A percentile compares a stretch with the other conserved stretches of the same genome.
These are phyloP conservation scores for Venustaconcha ellipsiformis DNA, from an alignment of 1,140 invertebrate species.

Conservation along the genomic window DNA sequence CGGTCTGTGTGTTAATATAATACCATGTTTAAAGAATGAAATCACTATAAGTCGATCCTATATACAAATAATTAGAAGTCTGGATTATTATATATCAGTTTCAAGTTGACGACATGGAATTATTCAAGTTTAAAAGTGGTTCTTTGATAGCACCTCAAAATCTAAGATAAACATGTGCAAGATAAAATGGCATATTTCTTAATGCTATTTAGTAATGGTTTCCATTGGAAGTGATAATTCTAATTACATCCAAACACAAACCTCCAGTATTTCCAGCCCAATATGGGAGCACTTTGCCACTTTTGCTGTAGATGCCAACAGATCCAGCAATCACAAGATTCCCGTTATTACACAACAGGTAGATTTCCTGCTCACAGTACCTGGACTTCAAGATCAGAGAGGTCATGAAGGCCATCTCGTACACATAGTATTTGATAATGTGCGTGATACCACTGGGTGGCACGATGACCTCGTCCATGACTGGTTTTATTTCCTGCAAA, in stretches of 20 bases:
- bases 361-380: conserved; percentile 49
- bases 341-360: conserved; percentile 36
- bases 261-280: conserved; percentile 29
- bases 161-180: too few species aligned
- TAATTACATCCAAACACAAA: neutral
- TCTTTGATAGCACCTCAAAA: too few species aligned
- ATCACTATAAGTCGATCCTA: too few species aligned
- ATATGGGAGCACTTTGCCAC: conserved; percentile 4
- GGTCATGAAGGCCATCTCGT: conserved; percentile 15
- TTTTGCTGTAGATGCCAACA: conserved; percentile 17
- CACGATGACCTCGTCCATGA: conserved; percentile 10
- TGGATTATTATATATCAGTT: too few species aligned
- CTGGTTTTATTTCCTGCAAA: conserved; percentile 34
- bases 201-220: too few species aligned
- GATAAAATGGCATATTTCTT: too few species aligned
- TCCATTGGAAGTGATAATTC: too few species aligned
- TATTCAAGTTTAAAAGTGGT: too few species aligned
- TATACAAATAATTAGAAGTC: too few species aligned
- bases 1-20: too few species aligned
- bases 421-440: conserved; percentile 35
- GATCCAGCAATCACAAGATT: conserved; percentile 1
- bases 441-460: conserved; percentile 15
- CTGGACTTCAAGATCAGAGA: conserved; percentile 26
- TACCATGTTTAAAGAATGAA: too few species aligned
- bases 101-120: too few species aligned